phyloP scores from a whole-genome alignment of 2,888 invertebrate genomes.

The Rhabditoides inermis region DNA sequence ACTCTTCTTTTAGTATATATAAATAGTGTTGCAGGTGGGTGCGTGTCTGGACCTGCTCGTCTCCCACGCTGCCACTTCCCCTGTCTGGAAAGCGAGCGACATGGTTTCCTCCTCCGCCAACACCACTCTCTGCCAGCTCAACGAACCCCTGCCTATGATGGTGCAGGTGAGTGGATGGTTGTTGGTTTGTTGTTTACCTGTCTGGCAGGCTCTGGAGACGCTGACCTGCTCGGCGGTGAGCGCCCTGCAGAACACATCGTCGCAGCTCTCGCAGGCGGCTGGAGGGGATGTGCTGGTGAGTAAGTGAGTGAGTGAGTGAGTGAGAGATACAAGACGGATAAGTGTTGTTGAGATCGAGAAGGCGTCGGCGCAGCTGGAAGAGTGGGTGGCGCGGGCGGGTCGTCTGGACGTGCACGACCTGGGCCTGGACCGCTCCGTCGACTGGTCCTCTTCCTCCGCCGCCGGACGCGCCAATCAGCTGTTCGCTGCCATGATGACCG shows the following conservation, averaged over 20 bases:
- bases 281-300: neutral
- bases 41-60: constrained; percentile 23
- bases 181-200: too few relatives aligned
- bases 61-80: constrained; percentile 12
- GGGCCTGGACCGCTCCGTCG: constrained; percentile 20
- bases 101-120: constrained; percentile 11
- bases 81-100: constrained; percentile 14
- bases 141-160: constrained; percentile 21
- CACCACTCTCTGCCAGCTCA: constrained; percentile 8
- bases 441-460: constrained; percentile 19
- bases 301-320: constrained; percentile 17
- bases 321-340: too few relatives aligned
- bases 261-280: neutral
- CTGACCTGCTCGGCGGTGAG: constrained; percentile 11
- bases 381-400: constrained; percentile 16
- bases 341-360: too few relatives aligned
- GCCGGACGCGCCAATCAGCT: constrained; percentile 14
- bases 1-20: too few relatives aligned
- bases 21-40: too few relatives aligned
- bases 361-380: constrained; percentile 3
- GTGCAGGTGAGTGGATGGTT: constrained; percentile 14
- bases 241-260: neutral
- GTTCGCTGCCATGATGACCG: constrained; percentile 22
- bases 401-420: constrained; percentile 15
- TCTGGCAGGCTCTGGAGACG: constrained; percentile 16